A percentile compares a stretch with the other conserved stretches of the same genome.
These are phyloP conservation scores for Aplodontia rufa DNA, from an alignment of 2,113 vertebrate genomes.

Conservation along the genomic window DNA sequence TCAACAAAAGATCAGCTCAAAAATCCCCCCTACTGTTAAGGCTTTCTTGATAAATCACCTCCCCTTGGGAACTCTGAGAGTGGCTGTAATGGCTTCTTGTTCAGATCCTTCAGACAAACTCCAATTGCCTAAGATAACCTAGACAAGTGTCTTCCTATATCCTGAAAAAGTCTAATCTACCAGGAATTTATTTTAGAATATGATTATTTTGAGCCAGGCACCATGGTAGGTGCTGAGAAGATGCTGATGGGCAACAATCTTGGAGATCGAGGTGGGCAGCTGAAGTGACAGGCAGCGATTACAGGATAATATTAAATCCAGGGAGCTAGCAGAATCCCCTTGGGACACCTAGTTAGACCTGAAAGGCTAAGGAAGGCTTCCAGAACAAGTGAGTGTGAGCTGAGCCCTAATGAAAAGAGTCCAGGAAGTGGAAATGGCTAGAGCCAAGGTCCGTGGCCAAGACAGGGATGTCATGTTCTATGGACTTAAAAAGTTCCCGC, in stretches of 20 bases:
- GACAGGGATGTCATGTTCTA: background rate
- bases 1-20: background rate
- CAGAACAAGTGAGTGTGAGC: background rate
- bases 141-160: constrained; percentile 11
- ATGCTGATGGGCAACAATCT: background rate
- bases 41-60: background rate
- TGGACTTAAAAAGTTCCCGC: background rate
- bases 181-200: background rate
- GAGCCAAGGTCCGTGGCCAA: background rate
- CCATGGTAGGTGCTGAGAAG: background rate
- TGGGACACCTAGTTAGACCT: background rate
- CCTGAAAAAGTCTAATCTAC: background rate
- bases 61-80: background rate
- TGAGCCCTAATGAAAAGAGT: background rate
- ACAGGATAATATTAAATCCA: background rate
- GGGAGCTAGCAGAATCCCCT: background rate
- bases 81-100: background rate
- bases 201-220: background rate
- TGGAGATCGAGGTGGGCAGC: background rate
- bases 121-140: background rate
- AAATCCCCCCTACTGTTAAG: background rate
- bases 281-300: background rate
- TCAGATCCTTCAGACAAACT: background rate
- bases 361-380: background rate
- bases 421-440: background rate